Conservation (phyloP, 1,140 invertebrate genomes). For the Sitophilus oryzae region DNA sequence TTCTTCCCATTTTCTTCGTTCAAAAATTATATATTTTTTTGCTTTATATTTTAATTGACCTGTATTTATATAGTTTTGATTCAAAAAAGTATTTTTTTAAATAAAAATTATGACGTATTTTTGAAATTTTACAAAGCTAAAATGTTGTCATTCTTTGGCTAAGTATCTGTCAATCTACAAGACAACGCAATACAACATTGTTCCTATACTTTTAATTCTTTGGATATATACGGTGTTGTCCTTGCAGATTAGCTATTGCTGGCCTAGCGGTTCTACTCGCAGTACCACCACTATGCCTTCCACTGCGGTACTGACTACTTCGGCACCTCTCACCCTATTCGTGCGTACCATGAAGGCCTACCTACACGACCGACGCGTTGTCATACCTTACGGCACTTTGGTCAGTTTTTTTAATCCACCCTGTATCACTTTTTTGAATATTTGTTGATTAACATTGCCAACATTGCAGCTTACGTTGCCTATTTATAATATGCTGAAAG, state of each 20-base stretch:
- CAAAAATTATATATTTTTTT: neutral
- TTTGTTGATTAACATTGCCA: conserved; percentile 3
- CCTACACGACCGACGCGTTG: conserved; percentile 47
- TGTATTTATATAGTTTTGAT: too few species aligned
- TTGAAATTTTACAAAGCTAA: too few species aligned
- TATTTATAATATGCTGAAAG: neutral
- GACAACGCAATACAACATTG: neutral
- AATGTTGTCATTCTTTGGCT: too few species aligned
- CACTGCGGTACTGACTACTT: too few species aligned
- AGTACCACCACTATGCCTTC: conserved; percentile 23
- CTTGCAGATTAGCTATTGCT: conserved; percentile 43
- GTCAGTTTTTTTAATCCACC: conserved; percentile 24
- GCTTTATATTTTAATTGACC: too few species aligned
- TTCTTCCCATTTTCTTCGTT: neutral
- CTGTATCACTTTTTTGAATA: conserved; percentile 22
- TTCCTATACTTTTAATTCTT: too few species aligned
- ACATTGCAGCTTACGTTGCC: neutral
- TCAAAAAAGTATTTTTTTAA: too few species aligned
- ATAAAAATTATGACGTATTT: too few species aligned
- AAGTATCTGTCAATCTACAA: too few species aligned
- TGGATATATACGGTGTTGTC: too few species aligned
- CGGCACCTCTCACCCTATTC: conserved; percentile 37
- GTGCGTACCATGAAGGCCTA: conserved; percentile 35
- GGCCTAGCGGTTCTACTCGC: conserved; percentile 28
- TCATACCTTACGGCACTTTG: conserved; percentile 40